These are phyloP conservation scores for Sebastes baramenuke DNA, from an alignment of 2,797 vertebrate genomes.

Conservation along the genomic window DNA sequence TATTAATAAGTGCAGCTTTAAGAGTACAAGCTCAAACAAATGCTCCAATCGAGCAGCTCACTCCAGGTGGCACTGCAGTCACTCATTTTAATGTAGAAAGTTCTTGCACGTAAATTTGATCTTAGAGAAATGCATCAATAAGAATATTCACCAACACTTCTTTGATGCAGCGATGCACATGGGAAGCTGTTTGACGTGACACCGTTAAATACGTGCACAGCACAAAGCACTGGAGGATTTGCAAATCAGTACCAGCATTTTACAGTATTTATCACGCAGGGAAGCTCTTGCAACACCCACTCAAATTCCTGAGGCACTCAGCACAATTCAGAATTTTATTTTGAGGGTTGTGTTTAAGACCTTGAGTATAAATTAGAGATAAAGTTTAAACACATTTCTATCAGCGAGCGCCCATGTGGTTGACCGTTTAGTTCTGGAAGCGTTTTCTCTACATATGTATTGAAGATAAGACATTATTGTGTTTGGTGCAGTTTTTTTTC, in stretches of 20 bases:
- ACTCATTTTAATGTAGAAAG: rapidly evolving
- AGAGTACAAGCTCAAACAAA: not conserved
- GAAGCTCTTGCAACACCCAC: not conserved
- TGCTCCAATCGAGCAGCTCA: not conserved
- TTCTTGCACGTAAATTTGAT: not conserved
- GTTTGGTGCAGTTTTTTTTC: not conserved
- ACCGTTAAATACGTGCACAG: not conserved
- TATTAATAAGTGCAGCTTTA: not conserved
- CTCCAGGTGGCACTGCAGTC: not conserved
- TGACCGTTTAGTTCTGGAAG: not conserved
- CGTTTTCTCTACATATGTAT: not conserved
- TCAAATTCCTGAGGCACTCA: not conserved
- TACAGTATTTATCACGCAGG: not conserved
- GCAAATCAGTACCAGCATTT: not conserved
- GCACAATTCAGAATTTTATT: not conserved
- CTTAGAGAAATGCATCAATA: not conserved
- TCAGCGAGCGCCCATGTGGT: not conserved
- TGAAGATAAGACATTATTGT: not conserved
- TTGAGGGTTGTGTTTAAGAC: not conserved
- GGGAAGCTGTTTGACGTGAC: too few relatives aligned
- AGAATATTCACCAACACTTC: not conserved
- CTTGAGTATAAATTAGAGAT: not conserved
- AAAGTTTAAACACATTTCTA: not conserved
- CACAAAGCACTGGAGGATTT: not conserved
- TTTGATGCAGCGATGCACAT: too few relatives aligned